A percentile compares a stretch with the other conserved stretches of the same genome.
These are phyloP conservation scores for Acleris cristana DNA, from an alignment of 2,888 invertebrate genomes.

Conservation along the genomic window DNA sequence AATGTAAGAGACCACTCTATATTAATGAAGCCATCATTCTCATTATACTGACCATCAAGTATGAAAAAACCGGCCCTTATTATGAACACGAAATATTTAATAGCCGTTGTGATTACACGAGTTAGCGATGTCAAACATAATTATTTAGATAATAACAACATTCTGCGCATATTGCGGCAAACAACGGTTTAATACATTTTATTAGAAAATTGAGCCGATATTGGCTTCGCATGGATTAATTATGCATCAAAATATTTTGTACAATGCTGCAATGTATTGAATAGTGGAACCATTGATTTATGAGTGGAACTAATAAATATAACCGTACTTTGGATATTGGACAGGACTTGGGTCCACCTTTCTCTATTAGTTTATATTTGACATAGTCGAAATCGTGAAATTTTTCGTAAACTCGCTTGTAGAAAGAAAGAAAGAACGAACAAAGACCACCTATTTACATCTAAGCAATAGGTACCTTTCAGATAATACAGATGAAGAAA, in stretches of 20 bases:
- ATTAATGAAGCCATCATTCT: conserved; percentile 34
- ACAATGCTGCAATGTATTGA: neutral
- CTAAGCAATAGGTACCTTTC: too few relatives aligned
- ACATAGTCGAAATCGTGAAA: too few relatives aligned
- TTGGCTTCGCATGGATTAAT: conserved; percentile 22
- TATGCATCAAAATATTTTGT: neutral
- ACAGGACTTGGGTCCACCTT: neutral
- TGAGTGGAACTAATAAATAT: neutral
- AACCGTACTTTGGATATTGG: neutral
- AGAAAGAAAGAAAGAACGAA: too few relatives aligned
- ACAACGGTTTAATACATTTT: conserved; percentile 22
- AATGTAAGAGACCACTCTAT: conserved; percentile 22
- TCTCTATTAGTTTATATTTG: too few relatives aligned
- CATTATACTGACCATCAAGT: conserved; percentile 26
- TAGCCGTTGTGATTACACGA: conserved; percentile 26
- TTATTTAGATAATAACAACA: conserved; percentile 30
- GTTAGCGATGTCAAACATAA: conserved; percentile 32
- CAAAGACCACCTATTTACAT: too few relatives aligned
- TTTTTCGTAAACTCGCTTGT: too few relatives aligned
- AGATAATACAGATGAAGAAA: too few relatives aligned
- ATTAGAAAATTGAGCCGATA: conserved; percentile 28
- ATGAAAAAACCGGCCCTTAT: conserved; percentile 28
- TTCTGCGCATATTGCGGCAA: conserved; percentile 14
- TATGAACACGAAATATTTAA: conserved; percentile 28
- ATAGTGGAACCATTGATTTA: too few relatives aligned